Evolutionary conservation across 2,888 invertebrate species (phyloP), one percentile per base, ranked within the genome.

Genomic region (Cybosia mesomella): DNA sequence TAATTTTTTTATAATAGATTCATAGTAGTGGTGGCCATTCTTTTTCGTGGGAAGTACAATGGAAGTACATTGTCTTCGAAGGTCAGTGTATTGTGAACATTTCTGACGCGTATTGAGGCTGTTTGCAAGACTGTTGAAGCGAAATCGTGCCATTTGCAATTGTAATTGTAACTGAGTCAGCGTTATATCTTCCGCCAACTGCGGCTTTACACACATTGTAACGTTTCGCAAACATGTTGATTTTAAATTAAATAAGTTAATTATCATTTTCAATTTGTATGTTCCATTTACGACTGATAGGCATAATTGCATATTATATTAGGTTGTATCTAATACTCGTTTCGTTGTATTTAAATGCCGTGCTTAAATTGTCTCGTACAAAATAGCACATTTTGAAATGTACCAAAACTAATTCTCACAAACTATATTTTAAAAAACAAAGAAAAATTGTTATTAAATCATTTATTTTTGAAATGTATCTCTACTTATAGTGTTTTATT

Each of bases 211-310:
- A 9, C 53, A 61, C 60, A 65, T 34, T 63, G 43, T 54, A 22
- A 66, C 1, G 28, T 60, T 59, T 54, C 57, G 24, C n/a, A 36
- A 68, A 75, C 72, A 58, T 81, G 75, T 80, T 81, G 70, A 75
- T 70, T 39, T 60, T 55, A 63, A 60, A 64, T 55, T 59, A 15
- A 71, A 61, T 66, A 64, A 68, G 43, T 64, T 70, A 57, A 66
- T 64, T 72, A 66, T 65, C 53, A 65, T 68, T 63, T 62, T 70
- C 58, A 58, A 49, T 72, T 64, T 36, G 67, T 66, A 64, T 60
- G 61, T 49, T 49, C 24, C 28, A 28, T 18, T 43, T 18, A 60
- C 60, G 10, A 11, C 43, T 11, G 22, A 61, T 61, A 49, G 0
- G 32, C 13, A 15, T 39, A 36, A 32, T 61, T 49, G 28, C 49